A percentile compares a stretch with the other conserved stretches of the same genome.
Evolutionary conservation across 2,888 invertebrate genomes (phyloP).

Genomic region (Aporophyla lueneburgensis): DNA sequence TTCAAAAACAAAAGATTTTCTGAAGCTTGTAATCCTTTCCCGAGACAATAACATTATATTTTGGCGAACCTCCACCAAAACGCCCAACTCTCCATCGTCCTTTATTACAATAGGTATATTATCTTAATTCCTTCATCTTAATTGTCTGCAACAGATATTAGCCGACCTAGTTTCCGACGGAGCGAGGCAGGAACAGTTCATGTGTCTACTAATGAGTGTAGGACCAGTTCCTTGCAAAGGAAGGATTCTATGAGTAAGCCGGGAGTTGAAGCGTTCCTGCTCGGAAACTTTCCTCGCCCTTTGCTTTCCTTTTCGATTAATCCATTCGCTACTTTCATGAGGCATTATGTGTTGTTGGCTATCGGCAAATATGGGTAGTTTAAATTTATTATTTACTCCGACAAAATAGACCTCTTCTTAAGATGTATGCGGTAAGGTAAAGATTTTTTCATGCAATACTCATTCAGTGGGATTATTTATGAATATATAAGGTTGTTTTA

Average conservation of each 20-base stretch:
- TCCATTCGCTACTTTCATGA: not conserved
- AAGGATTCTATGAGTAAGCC: constrained; percentile 10
- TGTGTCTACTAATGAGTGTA: constrained; percentile 39
- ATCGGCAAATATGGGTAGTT: not conserved
- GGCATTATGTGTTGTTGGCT: not conserved
- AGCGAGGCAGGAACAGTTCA: constrained; percentile 25
- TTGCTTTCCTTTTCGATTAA: constrained; percentile 5
- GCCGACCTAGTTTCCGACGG: constrained; percentile 35
- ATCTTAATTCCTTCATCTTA: constrained; percentile 28
- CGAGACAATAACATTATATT: not conserved
- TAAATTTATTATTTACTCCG: not conserved
- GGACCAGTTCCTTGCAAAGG: constrained; percentile 4
- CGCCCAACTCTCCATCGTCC: not conserved
- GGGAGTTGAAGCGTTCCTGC: constrained; percentile 7
- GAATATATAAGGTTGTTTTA: too few species aligned
- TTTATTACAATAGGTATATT: constrained; percentile 15
- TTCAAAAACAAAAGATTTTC: not conserved
- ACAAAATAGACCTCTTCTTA: not conserved
- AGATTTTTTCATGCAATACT: too few species aligned
- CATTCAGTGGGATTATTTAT: too few species aligned
- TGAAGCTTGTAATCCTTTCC: not conserved
- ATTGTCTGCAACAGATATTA: constrained; percentile 39
- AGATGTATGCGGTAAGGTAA: too few species aligned
- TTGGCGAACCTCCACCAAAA: constrained; percentile 3
- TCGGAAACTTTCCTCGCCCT: constrained; percentile 22